Percentiles rank a stretch among this genome's conserved stretches.
Conservation (phyloP, 2,113 vertebrate genomes). For the Erinaceus europaeus region DNA sequence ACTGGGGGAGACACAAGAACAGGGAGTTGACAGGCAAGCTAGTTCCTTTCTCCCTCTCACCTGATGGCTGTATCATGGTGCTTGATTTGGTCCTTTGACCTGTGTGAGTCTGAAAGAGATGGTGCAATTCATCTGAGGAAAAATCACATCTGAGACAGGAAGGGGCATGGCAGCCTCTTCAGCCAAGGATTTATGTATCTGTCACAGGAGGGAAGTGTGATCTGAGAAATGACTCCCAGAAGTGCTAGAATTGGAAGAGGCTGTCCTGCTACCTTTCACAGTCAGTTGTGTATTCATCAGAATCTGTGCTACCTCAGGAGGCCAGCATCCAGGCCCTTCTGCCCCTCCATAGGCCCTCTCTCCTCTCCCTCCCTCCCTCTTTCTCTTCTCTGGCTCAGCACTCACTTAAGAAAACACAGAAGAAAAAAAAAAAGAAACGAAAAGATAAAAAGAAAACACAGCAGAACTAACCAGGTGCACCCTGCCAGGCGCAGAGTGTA, state of each 20-base stretch:
- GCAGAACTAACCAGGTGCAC: conserved; percentile 15
- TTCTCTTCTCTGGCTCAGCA: conserved; percentile 18
- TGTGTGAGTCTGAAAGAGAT: conserved; percentile 43
- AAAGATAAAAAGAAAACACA: conserved; percentile 43
- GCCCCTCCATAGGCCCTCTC: conserved; percentile 2
- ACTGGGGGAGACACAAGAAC: not conserved
- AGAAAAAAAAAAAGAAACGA: too few species aligned
- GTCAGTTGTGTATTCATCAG: conserved; percentile 41
- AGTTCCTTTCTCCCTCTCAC: conserved; percentile 9
- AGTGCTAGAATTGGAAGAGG: conserved; percentile 66
- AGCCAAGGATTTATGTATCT: conserved; percentile 69
- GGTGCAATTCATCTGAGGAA: conserved; percentile 59
- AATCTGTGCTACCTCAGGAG: conserved; percentile 24
- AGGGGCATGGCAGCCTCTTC: conserved; percentile 67
- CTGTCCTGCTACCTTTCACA: conserved; percentile 44
- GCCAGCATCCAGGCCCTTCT: conserved; percentile 3
- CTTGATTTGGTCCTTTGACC: conserved; percentile 44
- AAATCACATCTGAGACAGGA: conserved; percentile 70
- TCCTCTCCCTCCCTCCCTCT: not conserved
- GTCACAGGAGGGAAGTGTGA: conserved; percentile 71
- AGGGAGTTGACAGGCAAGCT: conserved; percentile 27
- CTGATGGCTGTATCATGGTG: not conserved
- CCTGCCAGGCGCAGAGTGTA: conserved; percentile 5
- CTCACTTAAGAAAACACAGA: conserved; percentile 29
- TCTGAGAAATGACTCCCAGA: conserved; percentile 76